A percentile compares a stretch with the other conserved stretches of the same genome.
phyloP scores from a whole-genome alignment of 2,113 vertebrate species.

The Petrocephalus microphthalmus region DNA sequence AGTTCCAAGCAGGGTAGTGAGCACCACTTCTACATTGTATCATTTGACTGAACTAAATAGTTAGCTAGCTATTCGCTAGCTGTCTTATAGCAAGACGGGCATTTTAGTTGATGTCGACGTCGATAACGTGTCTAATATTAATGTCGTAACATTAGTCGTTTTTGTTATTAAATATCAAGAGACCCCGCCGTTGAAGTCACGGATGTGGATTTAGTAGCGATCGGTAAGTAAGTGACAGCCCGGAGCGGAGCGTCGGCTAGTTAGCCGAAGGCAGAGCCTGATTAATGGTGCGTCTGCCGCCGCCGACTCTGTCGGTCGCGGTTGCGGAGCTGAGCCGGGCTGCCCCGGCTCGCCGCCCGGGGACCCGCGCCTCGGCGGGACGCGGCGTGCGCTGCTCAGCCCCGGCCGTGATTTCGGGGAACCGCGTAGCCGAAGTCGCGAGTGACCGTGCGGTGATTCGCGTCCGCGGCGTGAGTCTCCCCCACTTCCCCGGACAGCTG shows the following conservation, averaged over 20 bases:
- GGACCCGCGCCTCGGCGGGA: background rate
- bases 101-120: constrained; percentile 39
- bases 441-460: background rate
- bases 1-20: constrained; percentile 59
- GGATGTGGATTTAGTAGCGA: constrained; percentile 60
- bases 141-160: constrained; percentile 8
- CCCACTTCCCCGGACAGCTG: background rate
- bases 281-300: background rate
- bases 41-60: constrained; percentile 50
- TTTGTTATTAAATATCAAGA: constrained; percentile 20
- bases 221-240: constrained; percentile 58
- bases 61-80: constrained; percentile 58
- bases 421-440: background rate
- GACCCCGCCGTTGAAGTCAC: constrained; percentile 39
- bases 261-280: background rate
- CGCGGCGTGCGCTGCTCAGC: background rate
- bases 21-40: constrained; percentile 56
- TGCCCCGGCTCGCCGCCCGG: background rate
- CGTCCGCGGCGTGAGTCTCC: background rate
- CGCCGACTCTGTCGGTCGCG: background rate
- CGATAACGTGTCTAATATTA: constrained; percentile 26
- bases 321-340: background rate
- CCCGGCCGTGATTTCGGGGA: background rate
- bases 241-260: constrained; percentile 31
- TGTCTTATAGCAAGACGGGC: constrained; percentile 47